A percentile compares a stretch with the other conserved stretches of the same genome.
Conservation (phyloP, 2,797 vertebrate species). For the Xiphorhynchus erythropygius region DNA sequence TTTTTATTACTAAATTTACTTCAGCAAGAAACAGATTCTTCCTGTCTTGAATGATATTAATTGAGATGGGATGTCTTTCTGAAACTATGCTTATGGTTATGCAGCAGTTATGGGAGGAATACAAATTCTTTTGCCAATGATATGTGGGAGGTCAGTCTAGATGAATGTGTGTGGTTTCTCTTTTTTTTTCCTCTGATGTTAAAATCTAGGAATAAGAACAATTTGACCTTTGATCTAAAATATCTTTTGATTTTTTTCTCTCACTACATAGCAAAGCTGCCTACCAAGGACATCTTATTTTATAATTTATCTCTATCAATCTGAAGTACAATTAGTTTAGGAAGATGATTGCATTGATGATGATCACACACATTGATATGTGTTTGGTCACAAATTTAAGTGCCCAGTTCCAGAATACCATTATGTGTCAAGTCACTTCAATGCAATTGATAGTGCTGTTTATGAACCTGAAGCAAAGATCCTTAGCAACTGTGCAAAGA, state of each 20-base stretch:
- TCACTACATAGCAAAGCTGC: background rate
- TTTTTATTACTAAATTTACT: background rate
- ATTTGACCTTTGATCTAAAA: background rate
- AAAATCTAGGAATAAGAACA: background rate
- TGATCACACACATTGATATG: background rate
- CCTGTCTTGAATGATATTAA: background rate
- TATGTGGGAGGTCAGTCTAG: background rate
- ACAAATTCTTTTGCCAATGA: background rate
- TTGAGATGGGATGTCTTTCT: background rate
- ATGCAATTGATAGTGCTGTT: accelerated
- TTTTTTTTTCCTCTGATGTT: background rate
- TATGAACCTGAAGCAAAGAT: background rate
- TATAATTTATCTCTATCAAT: slow-evolving; percentile 1
- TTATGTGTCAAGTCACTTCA: background rate
- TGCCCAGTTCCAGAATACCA: background rate
- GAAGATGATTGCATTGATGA: background rate
- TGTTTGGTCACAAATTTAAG: background rate
- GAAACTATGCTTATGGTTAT: background rate
- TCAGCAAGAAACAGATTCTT: background rate
- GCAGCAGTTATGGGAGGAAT: background rate
- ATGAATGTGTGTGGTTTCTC: background rate
- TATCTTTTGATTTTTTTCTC: background rate
- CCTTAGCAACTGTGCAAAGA: background rate
- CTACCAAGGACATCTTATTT: background rate
- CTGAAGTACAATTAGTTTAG: background rate